phyloP scores from a whole-genome alignment of 2,888 invertebrate genomes.

The Buathra laborator region DNA sequence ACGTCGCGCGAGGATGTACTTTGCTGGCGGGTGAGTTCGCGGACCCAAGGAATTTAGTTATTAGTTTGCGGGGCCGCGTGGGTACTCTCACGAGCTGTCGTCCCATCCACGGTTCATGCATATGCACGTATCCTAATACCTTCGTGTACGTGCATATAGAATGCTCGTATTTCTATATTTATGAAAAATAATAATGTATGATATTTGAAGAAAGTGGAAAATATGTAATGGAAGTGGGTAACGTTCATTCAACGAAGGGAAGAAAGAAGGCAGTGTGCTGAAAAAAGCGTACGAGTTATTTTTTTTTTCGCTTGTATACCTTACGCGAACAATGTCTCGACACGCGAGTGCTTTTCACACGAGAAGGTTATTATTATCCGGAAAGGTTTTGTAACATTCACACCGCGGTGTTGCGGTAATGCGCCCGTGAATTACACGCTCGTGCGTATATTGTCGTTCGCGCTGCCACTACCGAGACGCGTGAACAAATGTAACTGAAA shows the following conservation, averaged over 20 bases:
- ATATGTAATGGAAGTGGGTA: conserved; percentile 12
- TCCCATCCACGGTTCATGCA: conserved; percentile 31
- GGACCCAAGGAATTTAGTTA: conserved; percentile 78
- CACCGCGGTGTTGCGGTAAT: conserved; percentile 24
- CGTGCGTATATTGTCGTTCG: conserved; percentile 9
- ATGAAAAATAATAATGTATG: not conserved
- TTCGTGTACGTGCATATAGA: conserved; percentile 11
- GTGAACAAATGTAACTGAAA: conserved; percentile 39
- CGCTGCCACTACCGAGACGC: not conserved
- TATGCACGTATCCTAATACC: conserved; percentile 42
- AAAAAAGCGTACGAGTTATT: conserved; percentile 7
- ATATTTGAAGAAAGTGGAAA: conserved; percentile 23
- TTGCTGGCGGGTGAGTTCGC: conserved; percentile 33
- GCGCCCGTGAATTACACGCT: conserved; percentile 24
- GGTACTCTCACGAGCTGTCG: conserved; percentile 12
- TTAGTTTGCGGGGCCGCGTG: conserved; percentile 75
- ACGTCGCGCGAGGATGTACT: conserved; percentile 27
- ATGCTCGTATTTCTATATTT: conserved; percentile 6
- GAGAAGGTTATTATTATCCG: conserved; percentile 56
- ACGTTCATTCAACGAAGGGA: conserved; percentile 8
- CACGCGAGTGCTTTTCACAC: conserved; percentile 48
- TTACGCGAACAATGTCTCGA: conserved; percentile 22
- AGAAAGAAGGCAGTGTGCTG: conserved; percentile 9
- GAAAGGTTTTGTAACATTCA: conserved; percentile 35
- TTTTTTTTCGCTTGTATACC: too few species aligned